A percentile compares a stretch with the other conserved stretches of the same genome.
phyloP scores from a whole-genome alignment of 2,888 invertebrate genomes.

The Autographa pulchrina region DNA sequence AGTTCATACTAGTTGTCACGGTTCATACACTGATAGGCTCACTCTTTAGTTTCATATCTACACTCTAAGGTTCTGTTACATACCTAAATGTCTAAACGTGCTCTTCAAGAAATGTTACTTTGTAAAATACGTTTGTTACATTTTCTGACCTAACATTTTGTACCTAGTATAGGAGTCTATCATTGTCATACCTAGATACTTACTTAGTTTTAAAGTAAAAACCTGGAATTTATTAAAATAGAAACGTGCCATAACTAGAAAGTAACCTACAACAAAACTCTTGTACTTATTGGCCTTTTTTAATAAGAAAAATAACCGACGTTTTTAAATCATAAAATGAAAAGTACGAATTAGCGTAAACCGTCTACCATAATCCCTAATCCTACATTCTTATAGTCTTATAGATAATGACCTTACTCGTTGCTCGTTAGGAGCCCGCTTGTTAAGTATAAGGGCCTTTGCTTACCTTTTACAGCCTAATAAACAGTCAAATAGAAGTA shows the following conservation, averaged over 20 bases:
- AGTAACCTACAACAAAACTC: background rate
- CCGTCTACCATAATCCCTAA: conserved; percentile 8
- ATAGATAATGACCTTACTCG: background rate
- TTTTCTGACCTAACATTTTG: too few species aligned
- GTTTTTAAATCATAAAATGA: conserved; percentile 1
- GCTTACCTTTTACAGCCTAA: conserved; percentile 50
- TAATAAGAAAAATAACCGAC: background rate
- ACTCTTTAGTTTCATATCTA: too few species aligned
- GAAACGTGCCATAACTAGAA: background rate
- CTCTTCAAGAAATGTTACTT: too few species aligned
- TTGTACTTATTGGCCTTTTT: background rate
- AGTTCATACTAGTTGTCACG: too few species aligned
- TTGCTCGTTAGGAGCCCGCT: conserved; percentile 1
- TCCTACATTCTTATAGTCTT: conserved; percentile 4
- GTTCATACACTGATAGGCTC: too few species aligned
- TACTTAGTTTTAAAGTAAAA: too few species aligned
- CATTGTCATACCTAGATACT: too few species aligned
- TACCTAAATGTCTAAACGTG: too few species aligned
- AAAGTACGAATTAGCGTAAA: conserved; percentile 7
- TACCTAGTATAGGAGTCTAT: too few species aligned
- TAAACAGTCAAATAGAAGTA: conserved; percentile 51
- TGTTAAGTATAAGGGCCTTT: conserved; percentile 22
- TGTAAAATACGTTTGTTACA: too few species aligned
- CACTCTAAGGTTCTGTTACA: too few species aligned
- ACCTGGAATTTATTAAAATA: too few species aligned